phyloP scores from a whole-genome alignment of 2,888 invertebrate species.

The Hirtodrosophila histrioides region DNA sequence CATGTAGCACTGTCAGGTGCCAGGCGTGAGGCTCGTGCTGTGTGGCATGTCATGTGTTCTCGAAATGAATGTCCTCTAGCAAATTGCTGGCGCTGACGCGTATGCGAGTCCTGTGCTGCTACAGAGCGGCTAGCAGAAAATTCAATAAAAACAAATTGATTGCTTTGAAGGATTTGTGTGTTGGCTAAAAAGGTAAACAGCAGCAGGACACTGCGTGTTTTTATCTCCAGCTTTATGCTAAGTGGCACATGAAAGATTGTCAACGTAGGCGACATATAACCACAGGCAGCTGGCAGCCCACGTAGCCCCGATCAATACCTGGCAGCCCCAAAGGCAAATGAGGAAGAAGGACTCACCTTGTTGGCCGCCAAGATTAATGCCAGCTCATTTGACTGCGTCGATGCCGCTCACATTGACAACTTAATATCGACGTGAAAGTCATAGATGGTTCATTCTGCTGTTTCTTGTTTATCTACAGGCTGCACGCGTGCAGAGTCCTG shows the following conservation, averaged over 20 bases:
- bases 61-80: constrained; percentile 65
- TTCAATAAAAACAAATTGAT: constrained; percentile 79
- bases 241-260: constrained; percentile 67
- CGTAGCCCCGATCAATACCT: constrained; percentile 36
- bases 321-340: constrained; percentile 22
- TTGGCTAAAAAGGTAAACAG: constrained; percentile 66
- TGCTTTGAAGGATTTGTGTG: constrained; percentile 69
- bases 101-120: constrained; percentile 7
- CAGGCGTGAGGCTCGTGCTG: constrained; percentile 10
- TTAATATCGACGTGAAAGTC: constrained; percentile 49
- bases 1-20: constrained; percentile 45
- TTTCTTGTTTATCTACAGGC: constrained; percentile 1
- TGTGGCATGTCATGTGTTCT: constrained; percentile 33
- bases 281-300: constrained; percentile 35
- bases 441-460: constrained; percentile 1
- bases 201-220: constrained; percentile 16
- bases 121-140: constrained; percentile 49
- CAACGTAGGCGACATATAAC: constrained; percentile 58
- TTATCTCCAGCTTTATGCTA: constrained; percentile 58
- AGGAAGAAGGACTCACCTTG: constrained; percentile 12
- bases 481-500: constrained; percentile 13
- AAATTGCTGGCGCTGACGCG: constrained; percentile 49
- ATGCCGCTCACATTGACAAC: constrained; percentile 54
- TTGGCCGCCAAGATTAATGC: constrained; percentile 60
- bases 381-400: constrained; percentile 61